Evolutionary conservation across 1,140 invertebrate species (phyloP).

Genomic region (Subanguina moxae): DNA sequence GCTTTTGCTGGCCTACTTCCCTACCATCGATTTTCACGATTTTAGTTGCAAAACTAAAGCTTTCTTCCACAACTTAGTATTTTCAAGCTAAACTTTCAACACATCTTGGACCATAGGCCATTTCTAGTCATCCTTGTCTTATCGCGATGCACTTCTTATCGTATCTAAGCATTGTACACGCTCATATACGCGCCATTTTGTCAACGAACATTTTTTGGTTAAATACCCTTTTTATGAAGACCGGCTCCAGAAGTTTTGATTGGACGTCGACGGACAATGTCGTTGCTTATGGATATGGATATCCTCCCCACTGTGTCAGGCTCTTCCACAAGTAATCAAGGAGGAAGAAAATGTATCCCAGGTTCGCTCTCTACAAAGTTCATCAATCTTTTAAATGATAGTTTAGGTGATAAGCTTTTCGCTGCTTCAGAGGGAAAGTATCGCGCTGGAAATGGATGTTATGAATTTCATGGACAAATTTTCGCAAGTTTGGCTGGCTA

Average conservation of each 20-base stretch:
- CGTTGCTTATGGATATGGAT: constrained; percentile 15
- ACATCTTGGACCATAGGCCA: no score
- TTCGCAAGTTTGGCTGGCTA: constrained; percentile 30
- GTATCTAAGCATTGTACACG: no score
- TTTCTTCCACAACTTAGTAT: no score
- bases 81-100: no score
- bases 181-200: no score
- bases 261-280: constrained; percentile 3
- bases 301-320: constrained; percentile 9
- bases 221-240: background rate
- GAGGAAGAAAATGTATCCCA: background rate
- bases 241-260: background rate
- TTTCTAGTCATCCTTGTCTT: no score
- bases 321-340: background rate
- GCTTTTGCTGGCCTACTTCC: no score
- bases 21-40: no score
- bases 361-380: no score
- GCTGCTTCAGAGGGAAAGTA: constrained; percentile 33
- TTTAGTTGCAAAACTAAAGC: no score
- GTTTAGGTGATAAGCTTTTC: constrained; percentile 41
- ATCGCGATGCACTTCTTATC: no score
- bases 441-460: constrained; percentile 37
- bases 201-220: no score
- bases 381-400: background rate
- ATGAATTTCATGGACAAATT: constrained; percentile 42